Base-by-base conservation (phyloP, 2,888 invertebrate species). In the Thymelicus acteon region DNA sequence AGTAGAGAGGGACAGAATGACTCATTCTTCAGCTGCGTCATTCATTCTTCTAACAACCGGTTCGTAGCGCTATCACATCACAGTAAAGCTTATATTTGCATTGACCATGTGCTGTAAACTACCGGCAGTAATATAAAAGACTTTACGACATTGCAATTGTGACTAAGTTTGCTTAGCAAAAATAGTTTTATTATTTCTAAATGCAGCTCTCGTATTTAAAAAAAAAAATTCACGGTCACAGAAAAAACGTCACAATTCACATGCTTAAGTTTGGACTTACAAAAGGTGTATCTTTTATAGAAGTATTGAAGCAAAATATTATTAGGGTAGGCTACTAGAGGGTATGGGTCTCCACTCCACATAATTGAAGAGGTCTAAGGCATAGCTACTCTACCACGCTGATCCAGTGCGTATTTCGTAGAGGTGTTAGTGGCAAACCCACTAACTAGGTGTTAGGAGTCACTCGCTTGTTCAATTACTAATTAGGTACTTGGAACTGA, bases 1-100 rank as follows among this genome's bases (percentile, higher is more conserved):
- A 31, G 72, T 75, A 81, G 83, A 86, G 82, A 83, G 85, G 83
- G 81, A 85, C 79, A 73, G 79, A 79, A 77, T 92, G 91, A 91
- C 81, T 91, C 91, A 91, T 85, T 86, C 81, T 82, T 78, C 81
- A 85, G 89, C 70, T 19, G 70, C 64, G 70, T 70, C 70, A 70
- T 70, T 70, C 64, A 70, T 60, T 12, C 39, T 47, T 62, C 48
- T 37, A 13, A 44, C 64, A 58, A 69, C 63, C 69, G 47, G 69
- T 69, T 69, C 39, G 58, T 44, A 57, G 19, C 69, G 63, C 58
- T 69, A 63, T 63, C 48, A 63, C 69, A 57, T 58, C 63, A 62
- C 48, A 39, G 37, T 63, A 69, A 63, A 69, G 69, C 69, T 69
- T 63, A 69, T 49, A 63, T 69, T 68, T 62, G 68, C 62, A 54